Base-by-base conservation (phyloP, 2,113 vertebrate species). In the Odontophorus gujanensis region DNA sequence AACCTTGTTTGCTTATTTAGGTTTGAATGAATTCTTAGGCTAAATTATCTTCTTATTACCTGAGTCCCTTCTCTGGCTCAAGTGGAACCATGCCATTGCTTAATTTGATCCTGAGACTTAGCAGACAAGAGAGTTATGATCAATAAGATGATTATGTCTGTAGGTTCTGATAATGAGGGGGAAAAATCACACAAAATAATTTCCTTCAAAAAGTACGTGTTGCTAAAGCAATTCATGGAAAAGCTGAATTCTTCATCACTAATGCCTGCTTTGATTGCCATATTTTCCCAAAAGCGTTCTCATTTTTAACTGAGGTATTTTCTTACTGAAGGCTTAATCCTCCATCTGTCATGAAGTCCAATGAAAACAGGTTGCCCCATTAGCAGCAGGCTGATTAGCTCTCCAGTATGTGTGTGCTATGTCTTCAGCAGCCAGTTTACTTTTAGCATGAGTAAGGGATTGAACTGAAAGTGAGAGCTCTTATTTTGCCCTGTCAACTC, bases 181-280 rank as follows among this genome's bases (percentile, higher is more conserved):
- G 11, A 36, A 84, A 66, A 45, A 13, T 42, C 14, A 65, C 69
- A 18, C 3, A 16, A 48, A 38, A 38, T 32, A 16, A 5, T 45
- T 90, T 89, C 34, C 36, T 79, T 68, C 72, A 58, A 34, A 72
- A 86, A 81, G n/a, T 3, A 16, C 9, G 24, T 9, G 3, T 57
- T 57, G 42, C 57, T 65, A 61, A 72, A 84, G 30, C 40, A 59
- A 20, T 50, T 77, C 0, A 6, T 32, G 21, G 30, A 43, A 85
- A 59, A 65, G 40, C 42, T 34, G 45, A 26, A 8, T 1, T 30
- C 55, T 91, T 19, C 1, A 72, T 71, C 48, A 13, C 40, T 32
- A 24, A 51, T 79, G 62, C 26, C 81, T 90, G n/a, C 71, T 73
- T 86, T 75, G 66, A 48, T 79, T 89, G 66, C 51, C 58, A 20